Base-by-base conservation (phyloP, 2,113 vertebrate species). In the Alces alces region DNA sequence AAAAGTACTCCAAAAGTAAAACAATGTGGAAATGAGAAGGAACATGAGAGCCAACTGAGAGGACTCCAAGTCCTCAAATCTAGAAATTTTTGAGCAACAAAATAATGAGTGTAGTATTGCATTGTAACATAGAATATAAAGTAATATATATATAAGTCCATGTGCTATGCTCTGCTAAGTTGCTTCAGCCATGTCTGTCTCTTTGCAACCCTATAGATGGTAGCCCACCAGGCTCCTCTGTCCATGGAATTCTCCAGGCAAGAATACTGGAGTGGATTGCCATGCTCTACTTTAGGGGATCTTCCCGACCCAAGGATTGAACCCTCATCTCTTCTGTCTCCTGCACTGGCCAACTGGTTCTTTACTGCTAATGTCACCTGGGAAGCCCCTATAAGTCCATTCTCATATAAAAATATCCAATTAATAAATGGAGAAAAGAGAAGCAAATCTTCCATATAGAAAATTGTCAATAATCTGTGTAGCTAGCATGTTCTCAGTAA, bases 141-240 rank as follows among this genome's bases (percentile, higher is more conserved):
- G 10, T 12, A 4, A 58, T 39, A 28, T 58, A 85, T 58, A 28
- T 10, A 19, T 33, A 6, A 30, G 7, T 84, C 7, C 23, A 39
- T 23, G n/a, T 39, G 19, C n/a, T 70, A 6, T 39, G 66, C 66
- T 39, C 66, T 73, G n/a, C 66, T 73, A 73, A 73, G 66, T 23
- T 73, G 19, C 66, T 73, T 73, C 66, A 73, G 66, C 19, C 23
- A 6, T 39, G n/a, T 21, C n/a, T 23, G 30, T 61, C 64, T 70
- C n/a, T 70, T 6, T 70, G n/a, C 0, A 2, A 70, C n/a, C 19
- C 66, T 73, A 6, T 39, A 5, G 25, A 73, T 0, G 0, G 66
- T 39, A 39, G 66, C 19, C 66, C 1, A 0, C 10, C 19, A 73
- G n/a, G 66, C 1, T 73, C 36, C 66, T 73, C 66, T 73, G n/a